These are phyloP conservation scores for Choristoneura rosaceana DNA, from an alignment of 2,888 invertebrate genomes.

Conservation along the genomic window DNA sequence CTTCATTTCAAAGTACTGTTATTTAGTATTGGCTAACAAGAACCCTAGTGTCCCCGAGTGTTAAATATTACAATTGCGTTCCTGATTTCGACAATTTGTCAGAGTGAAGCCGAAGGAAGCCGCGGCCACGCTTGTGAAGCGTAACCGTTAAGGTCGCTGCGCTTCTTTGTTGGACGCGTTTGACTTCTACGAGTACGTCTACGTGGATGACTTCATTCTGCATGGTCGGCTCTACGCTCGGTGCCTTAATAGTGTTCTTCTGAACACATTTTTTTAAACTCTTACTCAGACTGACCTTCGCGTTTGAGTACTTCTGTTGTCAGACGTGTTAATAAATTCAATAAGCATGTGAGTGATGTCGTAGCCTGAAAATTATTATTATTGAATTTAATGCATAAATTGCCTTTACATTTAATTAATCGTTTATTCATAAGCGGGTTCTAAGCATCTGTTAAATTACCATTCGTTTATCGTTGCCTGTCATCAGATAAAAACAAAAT, in stretches of 20 bases:
- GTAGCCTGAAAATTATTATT: too few relatives aligned
- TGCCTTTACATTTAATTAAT: too few relatives aligned
- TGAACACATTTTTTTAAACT: not conserved
- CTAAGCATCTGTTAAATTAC: too few relatives aligned
- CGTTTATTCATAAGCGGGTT: too few relatives aligned
- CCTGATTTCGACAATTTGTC: slow-evolving; percentile 18
- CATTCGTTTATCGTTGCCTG: too few relatives aligned
- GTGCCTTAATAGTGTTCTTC: not conserved
- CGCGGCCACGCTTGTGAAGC: slow-evolving; percentile 33
- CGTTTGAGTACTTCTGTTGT: not conserved
- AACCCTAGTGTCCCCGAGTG: too few relatives aligned
- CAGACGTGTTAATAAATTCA: too few relatives aligned
- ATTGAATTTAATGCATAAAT: too few relatives aligned
- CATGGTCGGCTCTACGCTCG: slow-evolving; percentile 4
- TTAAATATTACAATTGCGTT: not conserved
- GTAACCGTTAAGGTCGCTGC: slow-evolving; percentile 41
- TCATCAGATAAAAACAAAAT: too few relatives aligned
- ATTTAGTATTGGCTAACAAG: too few relatives aligned
- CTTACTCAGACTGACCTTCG: not conserved
- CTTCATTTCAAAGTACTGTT: too few relatives aligned
- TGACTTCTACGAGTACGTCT: slow-evolving; percentile 32
- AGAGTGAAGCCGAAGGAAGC: slow-evolving; percentile 12
- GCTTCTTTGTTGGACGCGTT: slow-evolving; percentile 36
- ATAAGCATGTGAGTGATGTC: too few relatives aligned
- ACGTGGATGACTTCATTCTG: slow-evolving; percentile 40